phyloP scores from a whole-genome alignment of 2,888 invertebrate genomes.

The Lydus trimaculatus region DNA sequence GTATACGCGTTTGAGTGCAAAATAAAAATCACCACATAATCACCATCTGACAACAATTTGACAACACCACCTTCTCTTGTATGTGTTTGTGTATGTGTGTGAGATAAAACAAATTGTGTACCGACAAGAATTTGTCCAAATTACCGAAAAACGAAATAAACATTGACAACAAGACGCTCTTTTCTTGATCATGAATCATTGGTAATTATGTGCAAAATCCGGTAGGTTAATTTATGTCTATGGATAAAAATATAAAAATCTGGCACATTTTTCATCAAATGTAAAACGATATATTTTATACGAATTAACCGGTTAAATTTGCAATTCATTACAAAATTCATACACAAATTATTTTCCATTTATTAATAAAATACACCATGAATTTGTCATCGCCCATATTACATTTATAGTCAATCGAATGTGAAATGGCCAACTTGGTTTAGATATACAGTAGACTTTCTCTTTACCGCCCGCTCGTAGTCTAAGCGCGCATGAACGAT shows the following conservation, averaged over 20 bases:
- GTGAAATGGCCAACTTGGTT: too few relatives aligned
- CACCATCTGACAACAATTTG: conserved; percentile 4
- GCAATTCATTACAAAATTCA: background rate
- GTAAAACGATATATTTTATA: background rate
- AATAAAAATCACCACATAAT: background rate
- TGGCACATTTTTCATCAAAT: conserved; percentile 34
- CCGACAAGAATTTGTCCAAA: background rate
- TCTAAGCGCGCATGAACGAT: too few relatives aligned
- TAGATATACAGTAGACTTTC: too few relatives aligned
- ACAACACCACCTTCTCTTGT: background rate
- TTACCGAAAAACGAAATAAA: background rate
- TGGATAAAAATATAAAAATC: conserved; percentile 31
- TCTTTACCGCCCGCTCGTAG: too few relatives aligned
- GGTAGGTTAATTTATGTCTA: conserved; percentile 18
- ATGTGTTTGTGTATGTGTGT: background rate
- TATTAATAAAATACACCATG: background rate
- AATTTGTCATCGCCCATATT: background rate
- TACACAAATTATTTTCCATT: background rate
- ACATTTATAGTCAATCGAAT: too few relatives aligned
- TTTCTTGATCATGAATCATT: conserved; percentile 23
- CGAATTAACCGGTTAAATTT: background rate
- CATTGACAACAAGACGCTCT: background rate
- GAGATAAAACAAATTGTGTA: background rate
- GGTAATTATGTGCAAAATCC: conserved; percentile 32
- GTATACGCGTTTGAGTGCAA: background rate